Evolutionary conservation across 2,888 invertebrate species (phyloP).

Genomic region (Orthosia gothica): DNA sequence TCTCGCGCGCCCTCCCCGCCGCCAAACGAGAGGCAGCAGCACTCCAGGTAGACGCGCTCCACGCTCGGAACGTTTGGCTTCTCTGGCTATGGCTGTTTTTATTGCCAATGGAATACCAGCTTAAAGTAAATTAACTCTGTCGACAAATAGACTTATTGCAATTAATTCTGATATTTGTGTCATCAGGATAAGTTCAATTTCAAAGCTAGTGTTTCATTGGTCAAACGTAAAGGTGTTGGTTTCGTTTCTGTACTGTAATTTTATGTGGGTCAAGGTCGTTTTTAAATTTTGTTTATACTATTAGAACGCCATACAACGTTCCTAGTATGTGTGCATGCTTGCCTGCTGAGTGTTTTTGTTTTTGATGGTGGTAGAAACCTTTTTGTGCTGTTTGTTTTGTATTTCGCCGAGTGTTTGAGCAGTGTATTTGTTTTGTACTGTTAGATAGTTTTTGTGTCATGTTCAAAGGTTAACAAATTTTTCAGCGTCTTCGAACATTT

Average conservation of each 20-base stretch:
- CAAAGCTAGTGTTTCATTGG: constrained; percentile 78
- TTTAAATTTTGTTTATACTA: constrained; percentile 69
- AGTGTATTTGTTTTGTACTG: constrained; percentile 50
- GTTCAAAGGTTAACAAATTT: constrained; percentile 50
- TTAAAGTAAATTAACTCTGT: constrained; percentile 49
- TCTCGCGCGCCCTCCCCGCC: constrained; percentile 88
- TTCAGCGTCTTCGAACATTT: constrained; percentile 45
- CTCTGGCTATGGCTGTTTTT: constrained; percentile 81
- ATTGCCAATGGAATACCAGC: constrained; percentile 73
- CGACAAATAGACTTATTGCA: no score
- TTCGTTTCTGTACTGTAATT: constrained; percentile 71
- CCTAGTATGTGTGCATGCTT: constrained; percentile 88
- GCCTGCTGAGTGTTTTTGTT: constrained; percentile 84
- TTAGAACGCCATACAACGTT: constrained; percentile 80
- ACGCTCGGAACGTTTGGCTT: constrained; percentile 88
- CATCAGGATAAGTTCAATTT: constrained; percentile 25
- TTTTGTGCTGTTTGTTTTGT: constrained; percentile 65
- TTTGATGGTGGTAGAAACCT: constrained; percentile 74
- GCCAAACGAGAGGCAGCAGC: constrained; percentile 87
- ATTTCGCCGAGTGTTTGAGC: constrained; percentile 51
- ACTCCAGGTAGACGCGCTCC: constrained; percentile 90
- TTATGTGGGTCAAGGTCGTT: constrained; percentile 78
- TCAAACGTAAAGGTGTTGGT: constrained; percentile 82
- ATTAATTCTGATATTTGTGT: constrained; percentile 4
- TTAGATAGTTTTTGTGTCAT: constrained; percentile 57